Percentiles rank a stretch among this genome's conserved stretches.
Evolutionary conservation across 2,888 invertebrate genomes (phyloP).

Genomic region (Coelopa pilipes): DNA sequence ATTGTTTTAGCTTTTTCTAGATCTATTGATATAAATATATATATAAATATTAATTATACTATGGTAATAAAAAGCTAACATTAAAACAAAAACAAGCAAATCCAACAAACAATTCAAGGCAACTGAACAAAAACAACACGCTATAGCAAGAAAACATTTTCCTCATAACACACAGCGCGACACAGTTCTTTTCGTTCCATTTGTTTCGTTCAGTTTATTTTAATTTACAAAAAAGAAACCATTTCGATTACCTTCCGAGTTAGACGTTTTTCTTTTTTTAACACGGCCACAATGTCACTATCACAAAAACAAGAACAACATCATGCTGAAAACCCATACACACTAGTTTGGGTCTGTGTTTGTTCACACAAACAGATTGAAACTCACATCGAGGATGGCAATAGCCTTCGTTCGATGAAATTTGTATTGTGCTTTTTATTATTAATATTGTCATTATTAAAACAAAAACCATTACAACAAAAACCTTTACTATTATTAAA

Average conservation of each 20-base stretch:
- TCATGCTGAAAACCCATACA: conserved; percentile 5
- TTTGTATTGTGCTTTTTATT: conserved; percentile 38
- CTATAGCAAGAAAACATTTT: neutral
- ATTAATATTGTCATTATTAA: conserved; percentile 37
- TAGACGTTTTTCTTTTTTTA: neutral
- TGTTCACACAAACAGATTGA: conserved; percentile 19
- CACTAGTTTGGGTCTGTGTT: neutral
- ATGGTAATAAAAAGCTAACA: conserved; percentile 50
- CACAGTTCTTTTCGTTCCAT: neutral
- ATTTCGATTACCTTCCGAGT: conserved; percentile 20
- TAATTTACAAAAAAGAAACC: neutral
- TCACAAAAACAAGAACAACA: neutral
- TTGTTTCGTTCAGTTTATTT: conserved; percentile 11
- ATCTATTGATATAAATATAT: conserved; percentile 59
- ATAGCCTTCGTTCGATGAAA: conserved; percentile 18
- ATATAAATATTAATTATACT: conserved; percentile 49
- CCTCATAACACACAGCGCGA: neutral
- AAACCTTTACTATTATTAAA: conserved; percentile 31
- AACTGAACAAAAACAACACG: neutral
- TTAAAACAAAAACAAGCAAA: conserved; percentile 35
- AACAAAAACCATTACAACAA: conserved; percentile 23
- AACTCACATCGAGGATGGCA: conserved; percentile 1
- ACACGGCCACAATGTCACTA: conserved; percentile 12
- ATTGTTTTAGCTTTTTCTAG: conserved; percentile 66
- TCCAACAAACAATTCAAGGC: conserved; percentile 25